A percentile compares a stretch with the other conserved stretches of the same genome.
These are phyloP conservation scores for Dromococcyx pavoninus DNA, from an alignment of 2,797 vertebrate species.

Conservation along the genomic window DNA sequence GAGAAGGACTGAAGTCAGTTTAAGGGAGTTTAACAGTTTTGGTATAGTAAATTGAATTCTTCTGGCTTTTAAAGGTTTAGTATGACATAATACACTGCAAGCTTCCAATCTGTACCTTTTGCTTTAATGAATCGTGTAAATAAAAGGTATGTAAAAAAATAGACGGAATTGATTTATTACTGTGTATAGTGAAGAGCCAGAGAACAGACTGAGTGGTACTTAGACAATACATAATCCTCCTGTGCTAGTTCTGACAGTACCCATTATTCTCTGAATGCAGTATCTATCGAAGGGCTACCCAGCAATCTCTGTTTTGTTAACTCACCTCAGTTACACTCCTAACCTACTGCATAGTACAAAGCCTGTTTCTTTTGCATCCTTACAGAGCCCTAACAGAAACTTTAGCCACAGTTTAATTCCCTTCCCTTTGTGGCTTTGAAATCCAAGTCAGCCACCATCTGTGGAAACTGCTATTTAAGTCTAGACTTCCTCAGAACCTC, in stretches of 20 bases:
- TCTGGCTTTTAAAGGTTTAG: neutral
- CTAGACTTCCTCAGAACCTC: neutral
- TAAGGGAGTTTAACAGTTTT: neutral
- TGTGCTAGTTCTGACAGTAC: neutral
- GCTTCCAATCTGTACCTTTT: neutral
- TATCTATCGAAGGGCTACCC: neutral
- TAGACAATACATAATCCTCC: neutral
- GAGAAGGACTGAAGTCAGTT: neutral
- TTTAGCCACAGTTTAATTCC: neutral
- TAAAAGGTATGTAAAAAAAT: neutral
- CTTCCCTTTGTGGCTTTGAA: neutral
- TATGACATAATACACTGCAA: neutral
- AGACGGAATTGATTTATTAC: neutral
- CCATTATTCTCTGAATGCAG: neutral
- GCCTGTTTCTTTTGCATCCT: neutral
- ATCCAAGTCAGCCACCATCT: neutral
- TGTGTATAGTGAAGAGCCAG: neutral
- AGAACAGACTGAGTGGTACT: neutral
- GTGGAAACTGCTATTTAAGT: neutral
- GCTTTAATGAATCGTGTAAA: neutral
- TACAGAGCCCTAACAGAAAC: neutral
- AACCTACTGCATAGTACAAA: neutral
- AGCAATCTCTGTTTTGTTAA: neutral
- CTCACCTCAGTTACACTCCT: neutral
- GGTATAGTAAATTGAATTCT: neutral